A percentile compares a stretch with the other conserved stretches of the same genome.
These are phyloP conservation scores for Parazoanthus atlanticus DNA, from an alignment of 92 coral and sea anemone species.

Conservation along the genomic window DNA sequence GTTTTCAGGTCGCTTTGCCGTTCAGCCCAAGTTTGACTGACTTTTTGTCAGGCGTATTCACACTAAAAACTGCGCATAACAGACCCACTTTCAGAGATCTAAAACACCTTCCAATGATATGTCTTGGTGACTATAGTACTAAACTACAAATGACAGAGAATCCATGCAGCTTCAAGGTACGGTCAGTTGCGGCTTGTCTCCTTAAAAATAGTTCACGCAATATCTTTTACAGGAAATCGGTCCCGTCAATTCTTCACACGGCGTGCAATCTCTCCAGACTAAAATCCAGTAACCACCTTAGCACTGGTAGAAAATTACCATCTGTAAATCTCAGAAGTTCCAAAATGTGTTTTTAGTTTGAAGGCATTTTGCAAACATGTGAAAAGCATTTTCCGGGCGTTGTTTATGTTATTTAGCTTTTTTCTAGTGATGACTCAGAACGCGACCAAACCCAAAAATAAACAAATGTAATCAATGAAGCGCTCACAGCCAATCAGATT, in stretches of 20 bases:
- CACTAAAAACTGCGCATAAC: neutral
- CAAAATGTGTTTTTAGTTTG: neutral
- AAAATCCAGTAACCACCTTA: too few species aligned
- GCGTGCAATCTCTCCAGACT: neutral
- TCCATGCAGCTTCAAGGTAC: neutral
- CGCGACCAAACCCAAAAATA: conserved; percentile 23
- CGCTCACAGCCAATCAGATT: conserved; percentile 24
- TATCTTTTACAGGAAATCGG: neutral
- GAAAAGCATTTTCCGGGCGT: conserved; percentile 30
- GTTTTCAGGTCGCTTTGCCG: neutral
- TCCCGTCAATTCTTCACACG: neutral
- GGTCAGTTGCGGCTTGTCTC: neutral
- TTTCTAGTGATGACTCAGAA: conserved; percentile 29
- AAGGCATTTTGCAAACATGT: conserved; percentile 24
- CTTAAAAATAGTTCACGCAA: neutral
- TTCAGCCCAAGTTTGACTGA: neutral
- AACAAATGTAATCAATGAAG: conserved; percentile 27
- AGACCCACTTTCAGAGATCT: neutral
- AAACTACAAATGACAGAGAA: neutral
- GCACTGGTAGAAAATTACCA: too few species aligned
- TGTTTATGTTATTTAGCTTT: conserved; percentile 24
- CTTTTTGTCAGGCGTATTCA: neutral
- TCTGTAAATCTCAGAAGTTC: neutral
- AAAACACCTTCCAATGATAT: neutral
- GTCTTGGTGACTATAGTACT: neutral